phyloP scores from a whole-genome alignment of 2,113 vertebrate species.

The Brachypodius melanocephalos region DNA sequence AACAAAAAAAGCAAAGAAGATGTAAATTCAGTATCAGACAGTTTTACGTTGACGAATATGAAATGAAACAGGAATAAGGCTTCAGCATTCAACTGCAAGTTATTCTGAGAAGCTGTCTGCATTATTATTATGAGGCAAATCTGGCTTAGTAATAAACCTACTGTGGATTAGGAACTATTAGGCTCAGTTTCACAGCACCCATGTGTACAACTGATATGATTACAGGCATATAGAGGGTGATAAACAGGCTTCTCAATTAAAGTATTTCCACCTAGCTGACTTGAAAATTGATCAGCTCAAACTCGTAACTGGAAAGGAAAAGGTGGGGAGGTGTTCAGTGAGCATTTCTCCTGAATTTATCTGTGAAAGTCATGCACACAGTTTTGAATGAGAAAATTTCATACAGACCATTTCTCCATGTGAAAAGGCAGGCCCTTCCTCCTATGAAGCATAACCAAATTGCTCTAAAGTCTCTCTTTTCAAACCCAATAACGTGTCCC shows the following conservation, averaged over 20 bases:
- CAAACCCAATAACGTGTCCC: neutral
- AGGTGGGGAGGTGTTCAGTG: neutral
- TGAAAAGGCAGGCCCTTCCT: neutral
- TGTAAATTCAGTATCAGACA: neutral
- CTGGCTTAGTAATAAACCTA: neutral
- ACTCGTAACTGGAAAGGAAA: neutral
- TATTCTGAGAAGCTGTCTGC: neutral
- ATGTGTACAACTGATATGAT: neutral
- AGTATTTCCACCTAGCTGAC: neutral
- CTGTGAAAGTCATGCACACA: accelerated
- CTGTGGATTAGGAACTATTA: neutral
- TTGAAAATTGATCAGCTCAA: neutral
- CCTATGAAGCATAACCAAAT: neutral
- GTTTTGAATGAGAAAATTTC: neutral
- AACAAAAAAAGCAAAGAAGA: neutral
- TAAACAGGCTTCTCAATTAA: neutral
- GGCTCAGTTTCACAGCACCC: neutral
- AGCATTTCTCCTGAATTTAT: neutral
- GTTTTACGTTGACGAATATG: neutral
- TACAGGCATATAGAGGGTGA: neutral
- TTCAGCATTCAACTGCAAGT: neutral
- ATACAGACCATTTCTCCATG: neutral
- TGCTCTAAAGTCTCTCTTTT: neutral
- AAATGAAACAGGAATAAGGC: neutral
- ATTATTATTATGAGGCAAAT: neutral